Percentiles rank a stretch among this genome's conserved stretches.
phyloP scores from a whole-genome alignment of 2,888 invertebrate species.

The Adineta ricciae region DNA sequence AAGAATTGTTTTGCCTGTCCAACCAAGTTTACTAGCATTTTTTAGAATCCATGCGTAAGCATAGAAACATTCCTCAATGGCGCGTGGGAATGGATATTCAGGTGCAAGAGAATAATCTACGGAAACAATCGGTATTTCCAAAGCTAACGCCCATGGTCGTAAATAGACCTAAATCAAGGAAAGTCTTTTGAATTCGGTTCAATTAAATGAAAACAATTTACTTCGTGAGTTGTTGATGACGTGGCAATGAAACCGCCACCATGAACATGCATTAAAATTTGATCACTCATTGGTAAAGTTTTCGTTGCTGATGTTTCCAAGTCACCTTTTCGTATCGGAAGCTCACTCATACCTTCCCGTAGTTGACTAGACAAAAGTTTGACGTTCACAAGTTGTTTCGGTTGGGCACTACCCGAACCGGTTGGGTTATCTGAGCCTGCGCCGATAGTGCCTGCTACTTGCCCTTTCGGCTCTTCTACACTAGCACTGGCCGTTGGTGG shows the following conservation, averaged over 20 bases:
- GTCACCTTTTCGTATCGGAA: background rate
- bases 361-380: conserved; percentile 23
- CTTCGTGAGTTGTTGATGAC: conserved; percentile 84
- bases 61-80: conserved; percentile 81
- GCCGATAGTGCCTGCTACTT: background rate
- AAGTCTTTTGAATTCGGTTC: background rate
- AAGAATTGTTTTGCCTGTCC: conserved; percentile 53
- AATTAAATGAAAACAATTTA: background rate
- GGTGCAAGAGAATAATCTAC: conserved; percentile 92
- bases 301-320: background rate
- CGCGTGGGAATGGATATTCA: conserved; percentile 83
- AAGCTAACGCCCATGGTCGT: conserved; percentile 35
- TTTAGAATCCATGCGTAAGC: conserved; percentile 86
- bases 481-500: background rate
- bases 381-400: background rate
- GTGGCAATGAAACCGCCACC: conserved; percentile 97
- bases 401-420: background rate
- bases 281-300: conserved; percentile 12
- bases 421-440: background rate
- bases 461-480: background rate
- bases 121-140: conserved; percentile 78
- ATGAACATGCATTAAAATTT: conserved; percentile 78
- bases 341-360: conserved; percentile 24
- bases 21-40: conserved; percentile 59
- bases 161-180: background rate